phyloP scores from a whole-genome alignment of 1,140 invertebrate genomes.

The Leptinotarsa lineolata region DNA sequence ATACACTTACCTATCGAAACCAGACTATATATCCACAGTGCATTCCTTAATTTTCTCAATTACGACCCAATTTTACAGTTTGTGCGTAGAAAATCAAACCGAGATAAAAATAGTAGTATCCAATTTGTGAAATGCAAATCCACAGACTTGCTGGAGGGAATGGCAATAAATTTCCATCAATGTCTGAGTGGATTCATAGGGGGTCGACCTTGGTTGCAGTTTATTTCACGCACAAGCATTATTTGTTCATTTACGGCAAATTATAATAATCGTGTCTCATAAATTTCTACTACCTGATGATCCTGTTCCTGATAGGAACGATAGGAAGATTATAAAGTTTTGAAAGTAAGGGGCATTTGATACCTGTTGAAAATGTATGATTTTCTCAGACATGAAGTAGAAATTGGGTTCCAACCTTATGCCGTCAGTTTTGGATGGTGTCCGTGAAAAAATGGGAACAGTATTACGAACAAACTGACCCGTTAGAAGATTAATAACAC shows the following conservation, averaged over 20 bases:
- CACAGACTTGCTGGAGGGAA: constrained; percentile 22
- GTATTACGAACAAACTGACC: too few species aligned
- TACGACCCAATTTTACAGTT: constrained; percentile 19
- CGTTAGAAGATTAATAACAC: too few species aligned
- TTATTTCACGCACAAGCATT: not conserved
- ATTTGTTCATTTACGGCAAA: not conserved
- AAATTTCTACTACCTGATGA: not conserved
- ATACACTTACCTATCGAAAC: too few species aligned
- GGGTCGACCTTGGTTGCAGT: constrained; percentile 25
- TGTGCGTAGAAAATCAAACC: constrained; percentile 19
- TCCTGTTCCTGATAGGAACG: too few species aligned
- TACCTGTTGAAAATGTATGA: too few species aligned
- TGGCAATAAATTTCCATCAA: constrained; percentile 34
- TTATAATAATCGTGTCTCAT: not conserved
- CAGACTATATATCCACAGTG: too few species aligned
- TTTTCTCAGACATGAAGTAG: too few species aligned
- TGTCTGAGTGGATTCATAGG: constrained; percentile 30
- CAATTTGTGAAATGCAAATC: constrained; percentile 36
- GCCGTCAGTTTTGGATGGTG: too few species aligned
- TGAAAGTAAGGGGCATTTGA: too few species aligned
- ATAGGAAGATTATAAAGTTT: too few species aligned
- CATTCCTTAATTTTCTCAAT: not conserved
- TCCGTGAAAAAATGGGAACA: too few species aligned
- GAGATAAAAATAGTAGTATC: constrained; percentile 16
- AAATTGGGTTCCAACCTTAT: too few species aligned